These are phyloP conservation scores for Trachythela sp. DNA, from an alignment of 64 coral and sea anemone species.

Conservation along the genomic window DNA sequence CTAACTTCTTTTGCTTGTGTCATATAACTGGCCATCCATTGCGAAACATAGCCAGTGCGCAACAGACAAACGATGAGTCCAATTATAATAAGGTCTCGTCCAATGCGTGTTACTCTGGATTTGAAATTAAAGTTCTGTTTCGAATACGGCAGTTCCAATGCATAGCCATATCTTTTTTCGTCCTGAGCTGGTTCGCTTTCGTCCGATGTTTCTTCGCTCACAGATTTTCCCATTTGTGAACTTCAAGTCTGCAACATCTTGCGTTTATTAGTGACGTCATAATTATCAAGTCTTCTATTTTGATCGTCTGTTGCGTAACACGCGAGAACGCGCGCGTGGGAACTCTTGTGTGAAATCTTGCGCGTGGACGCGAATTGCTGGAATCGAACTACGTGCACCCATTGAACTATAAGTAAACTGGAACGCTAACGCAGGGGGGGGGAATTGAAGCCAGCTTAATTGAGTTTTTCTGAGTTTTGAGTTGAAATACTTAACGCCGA, in stretches of 20 bases:
- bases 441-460: too few species aligned
- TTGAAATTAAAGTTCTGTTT: slow-evolving; percentile 1
- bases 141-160: background rate
- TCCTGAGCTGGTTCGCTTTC: background rate
- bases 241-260: background rate
- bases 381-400: too few species aligned
- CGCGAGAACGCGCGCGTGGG: too few species aligned
- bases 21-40: background rate
- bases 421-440: too few species aligned
- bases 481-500: too few species aligned
- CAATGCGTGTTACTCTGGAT: background rate
- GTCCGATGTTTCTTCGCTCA: background rate
- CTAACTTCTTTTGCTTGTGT: background rate
- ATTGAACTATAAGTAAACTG: too few species aligned
- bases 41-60: background rate
- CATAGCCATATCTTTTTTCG: background rate
- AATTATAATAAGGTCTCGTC: background rate
- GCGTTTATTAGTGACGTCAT: background rate
- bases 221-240: background rate
- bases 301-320: background rate
- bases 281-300: background rate
- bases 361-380: too few species aligned
- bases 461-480: too few species aligned
- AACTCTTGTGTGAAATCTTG: too few species aligned
- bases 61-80: background rate